Percentiles rank a stretch among this genome's conserved stretches.
phyloP scores from a whole-genome alignment of 1,140 invertebrate genomes.

The Teleopsis dalmanni region DNA sequence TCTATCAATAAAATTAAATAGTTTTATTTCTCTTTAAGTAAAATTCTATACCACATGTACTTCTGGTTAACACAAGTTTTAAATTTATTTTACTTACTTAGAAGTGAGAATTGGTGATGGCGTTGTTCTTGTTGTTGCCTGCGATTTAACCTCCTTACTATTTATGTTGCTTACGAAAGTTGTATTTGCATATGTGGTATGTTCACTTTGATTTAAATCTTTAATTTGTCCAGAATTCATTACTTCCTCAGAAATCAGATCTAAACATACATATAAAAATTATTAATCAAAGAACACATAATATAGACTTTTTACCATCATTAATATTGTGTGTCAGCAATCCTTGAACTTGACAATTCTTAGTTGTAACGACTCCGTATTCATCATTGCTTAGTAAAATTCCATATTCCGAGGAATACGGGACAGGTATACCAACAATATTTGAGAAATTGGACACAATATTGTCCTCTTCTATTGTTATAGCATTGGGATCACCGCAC shows the following conservation, averaged over 20 bases:
- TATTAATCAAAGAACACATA: neutral
- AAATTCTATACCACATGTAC: no score
- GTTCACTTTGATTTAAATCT: neutral
- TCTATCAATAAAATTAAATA: no score
- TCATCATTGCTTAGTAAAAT: constrained; percentile 42
- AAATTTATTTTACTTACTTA: no score
- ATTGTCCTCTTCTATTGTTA: constrained; percentile 44
- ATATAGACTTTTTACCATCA: constrained; percentile 20
- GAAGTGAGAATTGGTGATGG: neutral
- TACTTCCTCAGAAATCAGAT: neutral
- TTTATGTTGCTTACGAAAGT: neutral
- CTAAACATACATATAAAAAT: neutral
- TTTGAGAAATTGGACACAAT: constrained; percentile 11
- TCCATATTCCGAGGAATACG: constrained; percentile 46
- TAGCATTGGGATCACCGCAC: constrained; percentile 54
- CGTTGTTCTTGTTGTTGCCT: neutral
- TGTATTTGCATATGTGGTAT: no score
- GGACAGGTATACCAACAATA: constrained; percentile 13
- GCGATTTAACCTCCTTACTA: neutral
- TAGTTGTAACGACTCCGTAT: constrained; percentile 20
- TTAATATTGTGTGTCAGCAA: constrained; percentile 22
- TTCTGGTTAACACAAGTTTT: no score
- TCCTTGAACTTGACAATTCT: constrained; percentile 15
- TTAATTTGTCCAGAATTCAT: neutral
- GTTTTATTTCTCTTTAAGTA: no score